Evolutionary conservation across 1,140 invertebrate genomes (phyloP).

Genomic region (Eufriesea mexicana): DNA sequence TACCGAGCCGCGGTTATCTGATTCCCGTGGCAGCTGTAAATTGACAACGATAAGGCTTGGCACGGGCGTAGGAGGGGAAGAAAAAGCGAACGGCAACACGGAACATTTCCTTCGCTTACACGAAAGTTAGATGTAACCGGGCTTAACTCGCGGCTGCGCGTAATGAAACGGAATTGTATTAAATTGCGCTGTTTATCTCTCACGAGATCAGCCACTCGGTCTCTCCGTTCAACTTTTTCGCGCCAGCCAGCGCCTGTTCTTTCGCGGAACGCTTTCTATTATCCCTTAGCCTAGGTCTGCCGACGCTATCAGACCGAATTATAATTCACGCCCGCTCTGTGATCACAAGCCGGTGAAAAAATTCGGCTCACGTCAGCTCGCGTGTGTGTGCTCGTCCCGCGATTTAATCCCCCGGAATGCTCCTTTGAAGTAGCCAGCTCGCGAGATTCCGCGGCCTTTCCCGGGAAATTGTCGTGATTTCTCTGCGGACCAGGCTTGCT

Average conservation of each 20-base stretch:
- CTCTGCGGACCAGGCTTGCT: background rate
- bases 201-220: conserved; percentile 50
- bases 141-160: conserved; percentile 18
- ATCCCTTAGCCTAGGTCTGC: background rate
- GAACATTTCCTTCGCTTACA: conserved; percentile 16
- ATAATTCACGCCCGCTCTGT: conserved; percentile 32
- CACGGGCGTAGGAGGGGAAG: too few relatives aligned
- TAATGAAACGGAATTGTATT: conserved; percentile 56
- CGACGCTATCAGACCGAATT: background rate
- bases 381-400: background rate
- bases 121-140: conserved; percentile 47
- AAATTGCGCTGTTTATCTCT: conserved; percentile 54
- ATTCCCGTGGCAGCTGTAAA: background rate
- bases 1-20: too few relatives aligned
- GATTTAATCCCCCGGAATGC: background rate
- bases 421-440: too few relatives aligned
- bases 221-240: conserved; percentile 22
- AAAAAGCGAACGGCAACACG: background rate
- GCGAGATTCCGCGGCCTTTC: too few relatives aligned
- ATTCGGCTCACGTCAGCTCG: conserved; percentile 16
- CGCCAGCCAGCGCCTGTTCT: background rate
- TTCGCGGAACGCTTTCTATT: conserved; percentile 32
- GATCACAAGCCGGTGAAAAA: conserved; percentile 20
- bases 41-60: background rate
- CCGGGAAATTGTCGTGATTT: too few relatives aligned